phyloP scores from a whole-genome alignment of 1,140 invertebrate species.

The Psilanteris sp. region DNA sequence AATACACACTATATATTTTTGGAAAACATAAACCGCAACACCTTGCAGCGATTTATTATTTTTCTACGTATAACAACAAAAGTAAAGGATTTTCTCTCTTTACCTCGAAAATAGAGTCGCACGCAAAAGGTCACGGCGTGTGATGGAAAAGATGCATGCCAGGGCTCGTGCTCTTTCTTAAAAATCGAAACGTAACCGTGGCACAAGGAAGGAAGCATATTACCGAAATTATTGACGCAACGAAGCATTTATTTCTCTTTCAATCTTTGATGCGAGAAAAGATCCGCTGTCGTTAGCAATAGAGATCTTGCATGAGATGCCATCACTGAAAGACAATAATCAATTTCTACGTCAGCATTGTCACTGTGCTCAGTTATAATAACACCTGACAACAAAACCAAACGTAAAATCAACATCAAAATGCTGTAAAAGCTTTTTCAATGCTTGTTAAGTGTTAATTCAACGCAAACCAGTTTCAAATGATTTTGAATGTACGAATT shows the following conservation, averaged over 20 bases:
- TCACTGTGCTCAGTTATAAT: slow-evolving; percentile 4
- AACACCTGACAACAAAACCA: slow-evolving; percentile 1
- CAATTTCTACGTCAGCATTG: slow-evolving; percentile 18
- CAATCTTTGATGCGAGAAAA: slow-evolving; percentile 13
- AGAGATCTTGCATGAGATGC: too few relatives aligned
- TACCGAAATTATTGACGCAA: slow-evolving; percentile 20
- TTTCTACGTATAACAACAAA: too few relatives aligned
- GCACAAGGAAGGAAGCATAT: slow-evolving; percentile 25
- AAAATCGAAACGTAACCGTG: slow-evolving; percentile 13
- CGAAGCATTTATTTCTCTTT: slow-evolving; percentile 15
- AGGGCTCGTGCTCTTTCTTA: background rate
- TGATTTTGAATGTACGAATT: background rate
- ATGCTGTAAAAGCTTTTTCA: slow-evolving; percentile 7
- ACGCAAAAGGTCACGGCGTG: background rate
- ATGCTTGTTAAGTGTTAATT: slow-evolving; percentile 12
- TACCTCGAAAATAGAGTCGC: too few relatives aligned
- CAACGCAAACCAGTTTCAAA: slow-evolving; percentile 11
- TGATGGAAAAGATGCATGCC: background rate
- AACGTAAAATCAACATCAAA: slow-evolving; percentile 15
- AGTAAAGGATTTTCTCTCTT: too few relatives aligned
- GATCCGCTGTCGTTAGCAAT: too few relatives aligned
- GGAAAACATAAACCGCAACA: too few relatives aligned
- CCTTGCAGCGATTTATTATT: too few relatives aligned
- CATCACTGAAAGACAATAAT: background rate
- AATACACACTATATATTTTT: too few relatives aligned